A percentile compares a stretch with the other conserved stretches of the same genome.
Evolutionary conservation across 2,113 vertebrate genomes (phyloP).

Genomic region (Acinonyx jubatus): DNA sequence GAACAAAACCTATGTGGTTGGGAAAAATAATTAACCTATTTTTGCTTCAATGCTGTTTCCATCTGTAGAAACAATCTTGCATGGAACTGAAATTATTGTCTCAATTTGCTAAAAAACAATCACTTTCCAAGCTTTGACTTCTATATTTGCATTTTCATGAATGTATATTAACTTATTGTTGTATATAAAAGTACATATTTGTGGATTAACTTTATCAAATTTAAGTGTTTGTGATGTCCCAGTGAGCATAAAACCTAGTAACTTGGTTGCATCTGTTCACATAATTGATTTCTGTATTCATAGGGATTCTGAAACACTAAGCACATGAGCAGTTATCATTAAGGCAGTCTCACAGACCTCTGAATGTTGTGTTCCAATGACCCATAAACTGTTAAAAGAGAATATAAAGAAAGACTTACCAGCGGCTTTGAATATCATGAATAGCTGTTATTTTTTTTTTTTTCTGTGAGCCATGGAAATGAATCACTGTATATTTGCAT

Average conservation of each 20-base stretch:
- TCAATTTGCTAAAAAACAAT: slow-evolving; percentile 78
- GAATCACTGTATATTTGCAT: slow-evolving; percentile 51
- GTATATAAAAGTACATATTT: slow-evolving; percentile 69
- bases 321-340: slow-evolving; percentile 28
- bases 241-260: slow-evolving; percentile 75
- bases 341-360: slow-evolving; percentile 33
- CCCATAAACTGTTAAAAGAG: slow-evolving; percentile 6
- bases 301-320: slow-evolving; percentile 47
- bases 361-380: slow-evolving; percentile 17
- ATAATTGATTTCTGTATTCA: slow-evolving; percentile 76
- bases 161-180: slow-evolving; percentile 73
- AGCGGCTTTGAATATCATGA: not conserved
- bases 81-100: slow-evolving; percentile 77
- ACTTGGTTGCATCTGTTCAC: slow-evolving; percentile 76
- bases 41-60: slow-evolving; percentile 27
- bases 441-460: slow-evolving; percentile 4
- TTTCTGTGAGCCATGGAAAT: slow-evolving; percentile 27
- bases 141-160: slow-evolving; percentile 78
- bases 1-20: not conserved
- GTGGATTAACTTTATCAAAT: slow-evolving; percentile 73
- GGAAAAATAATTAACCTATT: not conserved
- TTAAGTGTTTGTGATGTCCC: slow-evolving; percentile 73
- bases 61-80: slow-evolving; percentile 65
- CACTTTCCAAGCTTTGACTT: slow-evolving; percentile 44
- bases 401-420: slow-evolving; percentile 35